phyloP scores from a whole-genome alignment of 2,797 vertebrate species.

The Phrynocephalus vlangalii region DNA sequence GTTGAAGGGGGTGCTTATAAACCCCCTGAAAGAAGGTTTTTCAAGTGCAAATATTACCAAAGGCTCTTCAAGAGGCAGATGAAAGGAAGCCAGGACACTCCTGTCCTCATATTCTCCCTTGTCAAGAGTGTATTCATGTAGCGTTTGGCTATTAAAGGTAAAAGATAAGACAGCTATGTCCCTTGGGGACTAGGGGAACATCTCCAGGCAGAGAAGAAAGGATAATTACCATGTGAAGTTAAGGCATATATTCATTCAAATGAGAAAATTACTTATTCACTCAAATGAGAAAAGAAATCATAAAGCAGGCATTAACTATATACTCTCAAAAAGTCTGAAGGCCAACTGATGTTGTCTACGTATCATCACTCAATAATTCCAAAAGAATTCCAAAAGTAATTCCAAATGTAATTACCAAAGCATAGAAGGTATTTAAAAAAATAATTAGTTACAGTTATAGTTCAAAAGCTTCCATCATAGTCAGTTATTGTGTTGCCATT shows the following conservation, averaged over 20 bases:
- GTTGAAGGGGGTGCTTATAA: constrained; percentile 33
- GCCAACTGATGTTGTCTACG: background rate
- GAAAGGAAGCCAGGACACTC: constrained; percentile 21
- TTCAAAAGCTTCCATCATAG: background rate
- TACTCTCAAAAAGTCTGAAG: background rate
- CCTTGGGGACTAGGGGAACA: constrained; percentile 1
- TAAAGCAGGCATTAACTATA: background rate
- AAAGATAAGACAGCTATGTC: constrained; percentile 31
- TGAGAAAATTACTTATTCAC: constrained; percentile 41
- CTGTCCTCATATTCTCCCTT: background rate
- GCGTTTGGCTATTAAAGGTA: constrained; percentile 28
- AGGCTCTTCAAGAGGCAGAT: constrained; percentile 49
- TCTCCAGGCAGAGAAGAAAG: constrained; percentile 21
- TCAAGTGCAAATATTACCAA: constrained; percentile 44
- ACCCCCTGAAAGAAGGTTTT: constrained; percentile 43
- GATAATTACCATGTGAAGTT: constrained; percentile 19
- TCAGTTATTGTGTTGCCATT: background rate
- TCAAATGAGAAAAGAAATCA: constrained; percentile 30
- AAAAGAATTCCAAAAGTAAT: too few relatives aligned
- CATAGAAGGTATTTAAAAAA: background rate
- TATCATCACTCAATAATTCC: background rate
- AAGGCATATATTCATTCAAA: constrained; percentile 18
- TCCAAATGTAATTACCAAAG: too few relatives aligned
- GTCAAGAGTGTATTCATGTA: constrained; percentile 40
- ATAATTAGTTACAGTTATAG: background rate